A percentile compares a stretch with the other conserved stretches of the same genome.
Evolutionary conservation across 2,888 invertebrate species (phyloP).

Genomic region (Agrotis clavis): DNA sequence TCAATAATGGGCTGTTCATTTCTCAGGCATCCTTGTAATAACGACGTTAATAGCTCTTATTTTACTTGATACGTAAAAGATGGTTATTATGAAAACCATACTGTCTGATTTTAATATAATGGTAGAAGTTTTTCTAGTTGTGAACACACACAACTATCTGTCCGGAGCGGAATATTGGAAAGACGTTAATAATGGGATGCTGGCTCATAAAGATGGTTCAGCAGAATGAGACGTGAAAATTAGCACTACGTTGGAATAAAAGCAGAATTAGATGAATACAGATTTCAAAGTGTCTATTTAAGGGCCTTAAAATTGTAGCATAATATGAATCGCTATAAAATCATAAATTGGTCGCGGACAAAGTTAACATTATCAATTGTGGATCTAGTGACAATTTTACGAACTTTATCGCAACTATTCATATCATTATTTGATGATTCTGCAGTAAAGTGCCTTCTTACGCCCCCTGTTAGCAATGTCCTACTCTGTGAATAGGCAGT

Average conservation of each 20-base stretch:
- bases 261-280: background rate
- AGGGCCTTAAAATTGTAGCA: too few species aligned
- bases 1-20: background rate
- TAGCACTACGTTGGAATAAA: too few species aligned
- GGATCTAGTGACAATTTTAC: too few species aligned
- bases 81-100: background rate
- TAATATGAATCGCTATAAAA: too few species aligned
- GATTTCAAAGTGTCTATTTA: background rate
- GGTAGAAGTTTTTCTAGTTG: background rate
- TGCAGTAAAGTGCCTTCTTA: too few species aligned
- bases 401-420: too few species aligned
- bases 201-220: background rate
- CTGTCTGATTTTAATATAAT: background rate
- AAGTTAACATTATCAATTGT: too few species aligned
- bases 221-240: background rate
- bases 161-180: background rate
- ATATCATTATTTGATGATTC: too few species aligned
- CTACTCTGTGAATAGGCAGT: constrained; percentile 12
- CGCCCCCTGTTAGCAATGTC: background rate
- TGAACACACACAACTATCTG: background rate
- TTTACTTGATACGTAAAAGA: background rate
- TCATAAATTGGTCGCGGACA: too few species aligned
- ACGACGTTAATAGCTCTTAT: background rate
- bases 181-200: background rate
- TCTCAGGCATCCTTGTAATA: background rate